Percentiles rank a stretch among this genome's conserved stretches.
phyloP scores from a whole-genome alignment of 2,888 invertebrate species.

The Brachylomia viminalis region DNA sequence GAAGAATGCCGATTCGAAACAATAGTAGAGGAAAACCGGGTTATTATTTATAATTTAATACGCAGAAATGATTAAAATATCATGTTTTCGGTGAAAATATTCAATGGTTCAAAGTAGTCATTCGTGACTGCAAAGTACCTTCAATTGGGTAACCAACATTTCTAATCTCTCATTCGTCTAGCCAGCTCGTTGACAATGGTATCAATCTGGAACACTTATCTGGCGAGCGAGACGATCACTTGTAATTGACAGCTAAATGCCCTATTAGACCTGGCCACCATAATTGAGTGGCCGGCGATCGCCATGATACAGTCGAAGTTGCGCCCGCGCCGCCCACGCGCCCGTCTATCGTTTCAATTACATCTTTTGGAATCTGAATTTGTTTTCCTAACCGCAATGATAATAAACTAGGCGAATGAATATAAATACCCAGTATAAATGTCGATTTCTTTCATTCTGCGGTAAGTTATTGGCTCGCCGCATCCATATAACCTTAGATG shows the following conservation, averaged over 20 bases:
- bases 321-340: conserved; percentile 69
- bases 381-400: conserved; percentile 62
- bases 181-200: conserved; percentile 66
- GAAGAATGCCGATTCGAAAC: conserved; percentile 36
- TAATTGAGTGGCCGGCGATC: conserved; percentile 78
- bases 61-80: conserved; percentile 22
- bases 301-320: conserved; percentile 71
- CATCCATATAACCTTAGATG: conserved; percentile 71
- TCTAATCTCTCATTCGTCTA: conserved; percentile 54
- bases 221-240: conserved; percentile 69
- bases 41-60: conserved; percentile 39
- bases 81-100: conserved; percentile 16
- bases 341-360: conserved; percentile 65
- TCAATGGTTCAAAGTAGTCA: conserved; percentile 6
- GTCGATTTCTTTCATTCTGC: conserved; percentile 62
- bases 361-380: conserved; percentile 68
- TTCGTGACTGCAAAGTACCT: background rate
- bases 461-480: conserved; percentile 57
- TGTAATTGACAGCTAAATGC: conserved; percentile 86
- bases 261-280: conserved; percentile 78
- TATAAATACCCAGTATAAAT: conserved; percentile 62
- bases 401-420: conserved; percentile 63
- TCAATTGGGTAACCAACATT: conserved; percentile 34
- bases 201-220: conserved; percentile 70
- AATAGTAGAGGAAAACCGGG: conserved; percentile 36